Percentiles rank a stretch among this genome's conserved stretches.
These are phyloP conservation scores for Myathropa florea DNA, from an alignment of 2,888 invertebrate genomes.

Conservation along the genomic window DNA sequence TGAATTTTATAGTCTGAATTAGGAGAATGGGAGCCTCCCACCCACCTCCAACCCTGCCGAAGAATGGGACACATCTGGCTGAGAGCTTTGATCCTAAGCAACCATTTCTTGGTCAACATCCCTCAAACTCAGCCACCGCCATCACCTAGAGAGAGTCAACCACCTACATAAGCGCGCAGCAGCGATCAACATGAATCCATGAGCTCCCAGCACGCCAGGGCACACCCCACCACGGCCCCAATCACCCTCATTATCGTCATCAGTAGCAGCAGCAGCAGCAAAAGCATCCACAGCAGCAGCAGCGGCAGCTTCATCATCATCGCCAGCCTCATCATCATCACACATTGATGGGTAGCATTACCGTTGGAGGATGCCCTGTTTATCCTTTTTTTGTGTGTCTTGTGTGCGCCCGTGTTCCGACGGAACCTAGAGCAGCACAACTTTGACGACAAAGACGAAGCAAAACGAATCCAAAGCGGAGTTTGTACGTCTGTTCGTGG, in stretches of 20 bases:
- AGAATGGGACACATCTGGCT: slow-evolving; percentile 56
- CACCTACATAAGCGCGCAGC: slow-evolving; percentile 59
- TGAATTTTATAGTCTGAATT: slow-evolving; percentile 46
- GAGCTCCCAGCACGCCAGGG: background rate
- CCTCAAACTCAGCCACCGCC: slow-evolving; percentile 1
- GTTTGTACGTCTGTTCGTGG: background rate
- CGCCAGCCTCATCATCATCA: slow-evolving; percentile 28
- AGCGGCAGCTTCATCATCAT: slow-evolving; percentile 6
- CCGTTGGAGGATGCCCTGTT: slow-evolving; percentile 34
- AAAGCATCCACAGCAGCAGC: slow-evolving; percentile 36
- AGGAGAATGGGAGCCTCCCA: no score
- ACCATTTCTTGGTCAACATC: slow-evolving; percentile 65
- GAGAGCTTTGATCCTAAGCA: slow-evolving; percentile 58
- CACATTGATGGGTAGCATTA: slow-evolving; percentile 51
- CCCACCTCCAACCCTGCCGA: slow-evolving; percentile 9
- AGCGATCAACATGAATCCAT: slow-evolving; percentile 19
- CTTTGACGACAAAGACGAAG: slow-evolving; percentile 30
- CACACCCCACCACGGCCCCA: background rate
- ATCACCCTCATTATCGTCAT: background rate
- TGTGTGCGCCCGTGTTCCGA: background rate
- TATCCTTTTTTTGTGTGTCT: slow-evolving; percentile 17
- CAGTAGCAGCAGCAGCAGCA: slow-evolving; percentile 47
- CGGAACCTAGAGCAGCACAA: slow-evolving; percentile 8
- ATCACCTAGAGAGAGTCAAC: background rate
- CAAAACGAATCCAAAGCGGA: background rate